Evolutionary conservation across 2,888 invertebrate genomes (phyloP).

Genomic region (Brenthis daphne): DNA sequence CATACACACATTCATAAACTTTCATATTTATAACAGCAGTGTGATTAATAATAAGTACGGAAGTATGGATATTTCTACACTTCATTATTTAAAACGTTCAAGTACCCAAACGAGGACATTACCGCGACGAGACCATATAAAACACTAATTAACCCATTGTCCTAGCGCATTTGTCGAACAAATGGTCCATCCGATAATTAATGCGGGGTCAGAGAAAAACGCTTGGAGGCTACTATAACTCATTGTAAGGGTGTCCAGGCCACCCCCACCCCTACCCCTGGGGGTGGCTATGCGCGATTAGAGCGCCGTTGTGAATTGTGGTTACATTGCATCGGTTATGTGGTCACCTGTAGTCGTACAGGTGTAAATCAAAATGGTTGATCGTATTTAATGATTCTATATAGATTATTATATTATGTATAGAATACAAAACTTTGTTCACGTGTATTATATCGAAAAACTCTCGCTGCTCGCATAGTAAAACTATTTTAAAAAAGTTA

Average conservation of each 20-base stretch:
- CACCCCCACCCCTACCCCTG: slow-evolving; percentile 8
- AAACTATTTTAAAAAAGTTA: too few relatives aligned
- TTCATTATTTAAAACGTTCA: background rate
- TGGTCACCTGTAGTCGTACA: slow-evolving; percentile 16
- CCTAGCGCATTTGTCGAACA: slow-evolving; percentile 16
- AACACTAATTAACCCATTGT: slow-evolving; percentile 1
- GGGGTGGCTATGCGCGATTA: slow-evolving; percentile 26
- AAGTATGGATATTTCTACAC: background rate
- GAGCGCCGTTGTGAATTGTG: slow-evolving; percentile 28
- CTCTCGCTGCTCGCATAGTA: too few relatives aligned
- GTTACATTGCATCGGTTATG: slow-evolving; percentile 17
- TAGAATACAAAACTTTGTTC: too few relatives aligned
- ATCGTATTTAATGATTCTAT: slow-evolving; percentile 5
- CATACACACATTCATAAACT: too few relatives aligned
- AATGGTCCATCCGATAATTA: slow-evolving; percentile 32
- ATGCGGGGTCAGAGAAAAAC: slow-evolving; percentile 35
- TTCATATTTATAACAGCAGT: too few relatives aligned
- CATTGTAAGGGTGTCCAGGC: slow-evolving; percentile 24
- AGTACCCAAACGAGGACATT: background rate
- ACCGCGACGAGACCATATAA: background rate
- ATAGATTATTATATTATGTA: background rate
- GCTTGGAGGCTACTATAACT: slow-evolving; percentile 29
- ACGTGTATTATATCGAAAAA: too few relatives aligned
- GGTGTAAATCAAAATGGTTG: slow-evolving; percentile 13
- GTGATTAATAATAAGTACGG: too few relatives aligned